Conservation (phyloP, 2,888 invertebrate species). For the Urechis unicinctus region DNA sequence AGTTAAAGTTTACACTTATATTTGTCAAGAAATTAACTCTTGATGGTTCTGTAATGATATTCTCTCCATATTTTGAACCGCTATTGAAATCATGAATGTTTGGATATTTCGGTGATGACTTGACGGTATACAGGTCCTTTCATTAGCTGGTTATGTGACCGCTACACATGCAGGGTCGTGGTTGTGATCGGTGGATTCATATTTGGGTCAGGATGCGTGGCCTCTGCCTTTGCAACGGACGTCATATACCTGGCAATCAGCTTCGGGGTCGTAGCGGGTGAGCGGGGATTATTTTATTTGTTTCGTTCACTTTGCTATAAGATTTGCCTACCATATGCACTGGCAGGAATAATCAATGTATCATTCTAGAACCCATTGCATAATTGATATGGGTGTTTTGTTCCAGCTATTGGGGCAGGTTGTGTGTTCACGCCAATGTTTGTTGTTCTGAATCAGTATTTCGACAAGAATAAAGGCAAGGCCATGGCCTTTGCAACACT, state of each 20-base stretch:
- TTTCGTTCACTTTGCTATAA: too few species aligned
- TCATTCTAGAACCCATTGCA: not conserved
- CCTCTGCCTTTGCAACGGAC: constrained; percentile 75
- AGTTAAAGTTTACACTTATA: too few species aligned
- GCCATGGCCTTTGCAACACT: constrained; percentile 19
- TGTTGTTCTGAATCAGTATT: constrained; percentile 19
- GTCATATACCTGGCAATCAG: constrained; percentile 72
- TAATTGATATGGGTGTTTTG: not conserved
- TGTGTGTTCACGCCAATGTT: constrained; percentile 15
- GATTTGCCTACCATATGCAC: not conserved
- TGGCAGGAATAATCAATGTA: not conserved
- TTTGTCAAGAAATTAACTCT: too few species aligned
- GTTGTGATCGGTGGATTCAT: constrained; percentile 75
- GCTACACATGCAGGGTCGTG: constrained; percentile 76
- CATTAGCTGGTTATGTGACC: constrained; percentile 76
- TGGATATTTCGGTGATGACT: not conserved
- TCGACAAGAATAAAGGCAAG: constrained; percentile 21
- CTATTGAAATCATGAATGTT: too few species aligned
- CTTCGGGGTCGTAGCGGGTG: constrained; percentile 52
- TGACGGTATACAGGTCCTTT: constrained; percentile 64
- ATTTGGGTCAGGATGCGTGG: constrained; percentile 76
- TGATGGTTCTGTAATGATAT: too few species aligned
- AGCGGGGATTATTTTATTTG: not conserved
- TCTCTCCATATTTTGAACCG: too few species aligned
- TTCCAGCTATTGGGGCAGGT: constrained; percentile 16